A percentile compares a stretch with the other conserved stretches of the same genome.
phyloP scores from a whole-genome alignment of 2,113 vertebrate species.

The Halcyon malimbica region DNA sequence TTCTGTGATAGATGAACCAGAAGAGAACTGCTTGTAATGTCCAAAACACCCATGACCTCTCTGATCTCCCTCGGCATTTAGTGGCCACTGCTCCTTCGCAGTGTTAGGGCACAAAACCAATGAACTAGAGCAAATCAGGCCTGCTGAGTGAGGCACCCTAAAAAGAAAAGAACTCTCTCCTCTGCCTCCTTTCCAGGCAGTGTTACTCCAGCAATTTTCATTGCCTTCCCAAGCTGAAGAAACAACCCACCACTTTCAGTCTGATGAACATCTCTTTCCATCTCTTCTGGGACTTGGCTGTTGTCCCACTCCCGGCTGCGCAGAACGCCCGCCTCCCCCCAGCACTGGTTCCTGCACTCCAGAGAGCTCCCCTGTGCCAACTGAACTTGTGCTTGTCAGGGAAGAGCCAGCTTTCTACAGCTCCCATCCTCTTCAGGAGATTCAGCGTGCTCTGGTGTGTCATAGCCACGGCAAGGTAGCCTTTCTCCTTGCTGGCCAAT shows the following conservation, averaged over 20 bases:
- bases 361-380: not conserved
- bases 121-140: not conserved
- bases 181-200: not conserved
- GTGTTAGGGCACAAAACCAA: not conserved
- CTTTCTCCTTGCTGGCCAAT: not conserved
- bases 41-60: not conserved
- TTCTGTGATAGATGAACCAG: not conserved
- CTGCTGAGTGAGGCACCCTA: not conserved
- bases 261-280: not conserved
- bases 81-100: not conserved
- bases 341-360: fast-evolving
- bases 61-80: not conserved
- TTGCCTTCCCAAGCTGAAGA: not conserved
- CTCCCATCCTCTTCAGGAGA: not conserved
- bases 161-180: not conserved
- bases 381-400: fast-evolving
- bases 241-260: not conserved
- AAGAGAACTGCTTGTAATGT: not conserved
- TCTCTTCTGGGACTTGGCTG: not conserved
- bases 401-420: not conserved
- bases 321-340: not conserved
- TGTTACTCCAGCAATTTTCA: not conserved
- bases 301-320: not conserved
- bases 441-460: not conserved
- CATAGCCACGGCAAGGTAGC: not conserved